Percentiles rank a stretch among this genome's conserved stretches.
phyloP scores from a whole-genome alignment of 2,888 invertebrate species.

The Calliopum simillimum region DNA sequence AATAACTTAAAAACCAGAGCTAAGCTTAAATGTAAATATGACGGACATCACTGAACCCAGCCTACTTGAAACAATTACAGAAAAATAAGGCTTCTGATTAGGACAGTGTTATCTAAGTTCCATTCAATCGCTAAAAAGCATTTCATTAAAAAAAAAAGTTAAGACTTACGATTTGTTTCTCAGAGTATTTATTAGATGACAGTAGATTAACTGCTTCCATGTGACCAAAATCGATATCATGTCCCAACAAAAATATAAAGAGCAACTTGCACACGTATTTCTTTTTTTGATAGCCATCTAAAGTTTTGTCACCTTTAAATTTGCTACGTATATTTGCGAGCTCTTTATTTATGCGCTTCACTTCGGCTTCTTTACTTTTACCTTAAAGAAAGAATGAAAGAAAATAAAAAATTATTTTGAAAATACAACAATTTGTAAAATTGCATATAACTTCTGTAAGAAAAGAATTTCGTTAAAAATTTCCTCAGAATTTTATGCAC shows the following conservation, averaged over 20 bases:
- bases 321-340: conserved; percentile 99
- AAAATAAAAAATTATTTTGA: background rate
- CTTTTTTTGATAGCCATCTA: conserved; percentile 99
- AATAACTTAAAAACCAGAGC: no score
- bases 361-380: conserved; percentile 99
- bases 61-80: no score
- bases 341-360: conserved; percentile 99
- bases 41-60: no score
- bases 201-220: conserved; percentile 99
- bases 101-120: no score
- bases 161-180: conserved; percentile 96
- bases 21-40: no score
- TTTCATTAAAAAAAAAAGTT: no score
- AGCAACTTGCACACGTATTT: conserved; percentile 99
- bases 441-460: background rate
- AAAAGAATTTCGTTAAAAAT: no score
- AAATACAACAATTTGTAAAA: background rate
- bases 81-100: no score
- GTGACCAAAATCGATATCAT: conserved; percentile 99
- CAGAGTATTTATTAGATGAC: conserved; percentile 99
- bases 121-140: no score
- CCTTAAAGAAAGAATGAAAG: conserved; percentile 69
- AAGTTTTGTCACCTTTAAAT: conserved; percentile 99
- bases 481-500: no score
- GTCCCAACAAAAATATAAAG: conserved; percentile 98